These are phyloP conservation scores for Elymnias hypermnestra DNA, from an alignment of 1,140 invertebrate genomes.

Conservation along the genomic window DNA sequence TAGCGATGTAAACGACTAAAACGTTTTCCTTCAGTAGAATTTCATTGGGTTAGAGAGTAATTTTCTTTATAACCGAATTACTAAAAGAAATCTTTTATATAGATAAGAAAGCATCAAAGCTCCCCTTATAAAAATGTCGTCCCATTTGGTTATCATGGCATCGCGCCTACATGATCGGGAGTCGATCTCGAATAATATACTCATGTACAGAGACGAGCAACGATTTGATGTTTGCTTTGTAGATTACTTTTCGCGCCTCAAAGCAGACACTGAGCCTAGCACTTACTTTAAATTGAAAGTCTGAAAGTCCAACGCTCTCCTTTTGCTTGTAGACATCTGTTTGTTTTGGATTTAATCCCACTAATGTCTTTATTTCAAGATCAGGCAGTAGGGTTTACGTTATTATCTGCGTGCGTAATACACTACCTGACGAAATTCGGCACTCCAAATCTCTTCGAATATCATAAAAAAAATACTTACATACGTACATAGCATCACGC, in stretches of 20 bases:
- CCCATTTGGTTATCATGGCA: no score
- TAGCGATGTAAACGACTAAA: no score
- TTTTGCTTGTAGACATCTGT: not conserved
- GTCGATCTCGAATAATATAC: not conserved
- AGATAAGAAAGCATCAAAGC: no score
- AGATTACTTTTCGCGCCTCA: slow-evolving; percentile 8
- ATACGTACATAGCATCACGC: no score
- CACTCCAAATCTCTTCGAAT: no score
- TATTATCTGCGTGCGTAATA: not conserved
- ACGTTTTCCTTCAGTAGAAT: no score
- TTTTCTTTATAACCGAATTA: no score
- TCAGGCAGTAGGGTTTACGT: not conserved
- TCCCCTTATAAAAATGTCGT: no score
- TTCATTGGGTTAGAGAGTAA: no score
- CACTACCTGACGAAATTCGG: no score
- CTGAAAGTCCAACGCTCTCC: slow-evolving; percentile 1
- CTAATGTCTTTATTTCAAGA: slow-evolving; percentile 8
- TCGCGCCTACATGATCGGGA: not conserved
- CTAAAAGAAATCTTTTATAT: no score
- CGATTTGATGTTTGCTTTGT: slow-evolving; percentile 7
- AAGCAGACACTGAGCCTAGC: slow-evolving; percentile 3
- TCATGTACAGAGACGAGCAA: slow-evolving; percentile 1
- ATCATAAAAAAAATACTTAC: no score
- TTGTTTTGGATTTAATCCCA: slow-evolving; percentile 4
- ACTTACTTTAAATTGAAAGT: slow-evolving; percentile 6